Evolutionary conservation across 2,888 invertebrate species (phyloP).

Genomic region (Ochlodes sylvanus): DNA sequence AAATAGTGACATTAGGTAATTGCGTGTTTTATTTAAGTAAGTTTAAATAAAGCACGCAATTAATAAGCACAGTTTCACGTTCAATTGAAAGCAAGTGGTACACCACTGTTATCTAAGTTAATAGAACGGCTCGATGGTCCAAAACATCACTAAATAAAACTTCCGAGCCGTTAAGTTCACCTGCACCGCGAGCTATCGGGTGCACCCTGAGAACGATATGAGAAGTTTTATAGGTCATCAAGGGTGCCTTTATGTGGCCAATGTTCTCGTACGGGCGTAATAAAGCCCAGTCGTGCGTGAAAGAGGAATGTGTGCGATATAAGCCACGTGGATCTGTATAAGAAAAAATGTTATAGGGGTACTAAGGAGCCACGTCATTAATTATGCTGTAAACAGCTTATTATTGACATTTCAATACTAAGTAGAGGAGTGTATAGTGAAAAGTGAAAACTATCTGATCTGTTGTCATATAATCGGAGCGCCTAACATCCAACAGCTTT

Average conservation of each 20-base stretch:
- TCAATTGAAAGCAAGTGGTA: too few species aligned
- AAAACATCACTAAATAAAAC: conserved; percentile 13
- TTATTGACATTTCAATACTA: too few species aligned
- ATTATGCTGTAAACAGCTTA: too few species aligned
- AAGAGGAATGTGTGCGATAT: neutral
- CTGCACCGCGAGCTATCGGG: conserved; percentile 2
- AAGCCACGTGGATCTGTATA: neutral
- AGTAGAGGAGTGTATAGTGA: too few species aligned
- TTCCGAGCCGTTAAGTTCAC: conserved; percentile 19
- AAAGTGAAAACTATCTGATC: too few species aligned
- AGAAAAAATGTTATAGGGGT: too few species aligned
- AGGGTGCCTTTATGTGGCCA: conserved; percentile 21
- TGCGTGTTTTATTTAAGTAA: too few species aligned
- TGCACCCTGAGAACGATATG: conserved; percentile 8
- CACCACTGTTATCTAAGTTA: neutral
- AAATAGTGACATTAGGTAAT: neutral
- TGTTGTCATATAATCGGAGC: too few species aligned
- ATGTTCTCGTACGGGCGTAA: conserved; percentile 14
- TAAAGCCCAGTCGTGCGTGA: conserved; percentile 20
- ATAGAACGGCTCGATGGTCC: neutral
- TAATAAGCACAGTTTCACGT: neutral
- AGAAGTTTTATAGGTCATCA: conserved; percentile 15
- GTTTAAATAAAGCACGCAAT: too few species aligned
- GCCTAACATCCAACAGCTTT: too few species aligned
- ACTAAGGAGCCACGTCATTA: too few species aligned